phyloP scores from a whole-genome alignment of 2,113 vertebrate species.

The Rhizomys pruinosus region DNA sequence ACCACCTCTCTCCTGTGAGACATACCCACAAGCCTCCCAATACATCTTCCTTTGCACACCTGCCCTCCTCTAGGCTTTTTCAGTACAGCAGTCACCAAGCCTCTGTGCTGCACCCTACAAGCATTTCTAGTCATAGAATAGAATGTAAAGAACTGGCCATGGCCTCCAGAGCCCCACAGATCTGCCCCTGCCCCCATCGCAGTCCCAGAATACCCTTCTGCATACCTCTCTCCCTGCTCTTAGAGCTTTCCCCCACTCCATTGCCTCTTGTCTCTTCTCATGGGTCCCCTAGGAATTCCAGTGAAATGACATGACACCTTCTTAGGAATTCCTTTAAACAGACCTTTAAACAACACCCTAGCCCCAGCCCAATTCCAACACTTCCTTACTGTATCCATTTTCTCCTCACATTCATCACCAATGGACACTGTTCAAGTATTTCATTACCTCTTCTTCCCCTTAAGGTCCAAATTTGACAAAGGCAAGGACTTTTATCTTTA shows the following conservation, averaged over 20 bases:
- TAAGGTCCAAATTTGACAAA: neutral
- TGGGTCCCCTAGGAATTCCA: neutral
- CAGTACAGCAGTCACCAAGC: neutral
- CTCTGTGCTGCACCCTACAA: neutral
- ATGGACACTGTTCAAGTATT: neutral
- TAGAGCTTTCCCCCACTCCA: neutral
- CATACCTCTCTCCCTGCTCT: no score
- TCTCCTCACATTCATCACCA: neutral
- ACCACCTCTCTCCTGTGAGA: neutral
- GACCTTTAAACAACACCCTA: neutral
- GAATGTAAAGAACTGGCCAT: neutral
- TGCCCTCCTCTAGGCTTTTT: neutral
- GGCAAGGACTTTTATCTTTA: neutral
- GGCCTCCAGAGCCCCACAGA: fast-evolving
- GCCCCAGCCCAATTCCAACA: neutral
- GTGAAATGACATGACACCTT: neutral
- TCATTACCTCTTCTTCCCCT: neutral
- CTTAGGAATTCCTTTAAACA: neutral
- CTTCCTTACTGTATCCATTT: neutral
- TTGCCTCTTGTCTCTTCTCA: neutral
- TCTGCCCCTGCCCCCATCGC: neutral
- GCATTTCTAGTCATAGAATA: neutral
- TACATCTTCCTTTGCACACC: neutral
- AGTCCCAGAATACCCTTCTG: neutral
- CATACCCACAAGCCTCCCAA: no score